A percentile compares a stretch with the other conserved stretches of the same genome.
Conservation (phyloP, 2,797 vertebrate species). For the Gallinago stenura region DNA sequence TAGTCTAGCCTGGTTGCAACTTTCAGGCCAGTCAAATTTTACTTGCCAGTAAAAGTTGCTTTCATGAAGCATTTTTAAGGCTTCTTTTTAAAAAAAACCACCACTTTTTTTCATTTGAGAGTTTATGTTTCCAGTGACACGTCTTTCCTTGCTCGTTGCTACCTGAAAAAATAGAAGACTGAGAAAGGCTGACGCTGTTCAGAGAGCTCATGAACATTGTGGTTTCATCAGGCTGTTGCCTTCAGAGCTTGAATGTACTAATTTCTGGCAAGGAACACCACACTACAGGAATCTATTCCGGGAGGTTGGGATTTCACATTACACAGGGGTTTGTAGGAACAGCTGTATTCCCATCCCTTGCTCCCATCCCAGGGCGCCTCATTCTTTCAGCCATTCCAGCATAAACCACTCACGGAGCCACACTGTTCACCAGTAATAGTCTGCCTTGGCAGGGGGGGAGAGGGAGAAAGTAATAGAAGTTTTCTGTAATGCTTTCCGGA, state of each 20-base stretch:
- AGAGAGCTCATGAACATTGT: neutral
- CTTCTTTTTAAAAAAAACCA: too few relatives aligned
- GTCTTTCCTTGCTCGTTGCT: neutral
- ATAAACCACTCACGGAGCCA: neutral
- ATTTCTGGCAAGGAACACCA: neutral
- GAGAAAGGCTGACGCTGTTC: neutral
- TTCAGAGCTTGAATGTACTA: neutral
- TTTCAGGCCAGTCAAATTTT: neutral
- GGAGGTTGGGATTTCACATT: neutral
- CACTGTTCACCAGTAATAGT: neutral
- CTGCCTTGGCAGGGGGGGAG: fast-evolving
- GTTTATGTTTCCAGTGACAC: neutral
- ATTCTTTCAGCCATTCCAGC: neutral
- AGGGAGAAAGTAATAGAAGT: neutral
- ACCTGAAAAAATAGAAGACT: neutral
- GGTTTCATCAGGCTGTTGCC: neutral
- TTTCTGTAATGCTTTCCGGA: neutral
- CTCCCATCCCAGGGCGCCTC: neutral
- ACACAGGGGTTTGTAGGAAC: neutral
- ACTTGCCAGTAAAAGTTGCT: neutral
- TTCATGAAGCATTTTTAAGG: neutral
- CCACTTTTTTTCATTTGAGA: neutral
- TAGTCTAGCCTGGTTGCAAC: neutral
- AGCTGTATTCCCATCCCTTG: neutral
- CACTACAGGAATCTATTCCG: neutral